Base-by-base conservation (phyloP, 2,888 invertebrate species). In the Himalopsyche anomala region DNA sequence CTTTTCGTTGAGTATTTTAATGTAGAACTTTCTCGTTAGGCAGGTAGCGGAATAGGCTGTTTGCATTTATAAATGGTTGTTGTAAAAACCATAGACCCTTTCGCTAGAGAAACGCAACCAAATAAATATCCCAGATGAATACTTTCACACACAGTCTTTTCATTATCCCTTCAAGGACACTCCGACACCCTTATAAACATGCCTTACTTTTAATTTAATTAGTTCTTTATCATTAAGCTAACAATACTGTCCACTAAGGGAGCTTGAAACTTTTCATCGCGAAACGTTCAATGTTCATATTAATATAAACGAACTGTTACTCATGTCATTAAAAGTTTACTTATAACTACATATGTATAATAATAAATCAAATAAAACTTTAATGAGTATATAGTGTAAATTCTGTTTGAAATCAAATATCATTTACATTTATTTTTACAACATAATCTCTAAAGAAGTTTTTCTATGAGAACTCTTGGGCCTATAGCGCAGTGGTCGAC, bases 31-130 rank as follows among this genome's bases (percentile, higher is more conserved):
- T 62, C 62, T 62, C 62, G 62, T 62, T 62, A 62, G 19, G 56
- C 56, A 56, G 56, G 56, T 56, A 56, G 56, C 81, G 28, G 28
- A 81, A 81, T 45, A 56, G 56, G 62, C 83, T 56, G 83, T 83
- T 83, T 83, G 38, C 55, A 56, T 83, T 83, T 83, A 83, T 83
- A 83, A 83, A 83, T 83, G 83, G 83, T 56, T 38, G 40, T 38
- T 56, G 62, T 38, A 83, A 83, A 83, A 83, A 83, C 28, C 38
- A 17, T 83, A 56, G 62, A 83, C 56, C 56, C 83, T 83, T 62
- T 40, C 56, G 56, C 56, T n/a, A 36, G 80, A 62, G 62, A 62
- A 28, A 62, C 62, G 62, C 62, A 62, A 62, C 62, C 62, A 62
- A 62, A 62, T 62, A 62, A 62, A 62, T 62, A 62, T 62, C 62